Evolutionary conservation across 2,888 invertebrate species (phyloP).

Genomic region (Arrhopalites spinosus): DNA sequence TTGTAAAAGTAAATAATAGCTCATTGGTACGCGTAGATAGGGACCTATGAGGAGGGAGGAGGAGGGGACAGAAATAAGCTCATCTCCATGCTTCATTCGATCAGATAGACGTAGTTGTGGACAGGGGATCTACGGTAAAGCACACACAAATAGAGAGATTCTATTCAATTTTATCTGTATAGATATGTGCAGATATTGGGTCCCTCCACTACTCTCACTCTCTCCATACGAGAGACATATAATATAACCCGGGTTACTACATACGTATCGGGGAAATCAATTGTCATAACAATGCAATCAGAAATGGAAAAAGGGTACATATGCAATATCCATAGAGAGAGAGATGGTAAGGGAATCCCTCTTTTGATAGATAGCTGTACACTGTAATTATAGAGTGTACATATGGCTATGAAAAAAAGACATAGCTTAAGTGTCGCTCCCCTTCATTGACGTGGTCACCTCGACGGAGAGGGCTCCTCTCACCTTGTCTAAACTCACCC

Average conservation of each 20-base stretch:
- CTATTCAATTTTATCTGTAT: neutral
- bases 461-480: conserved; percentile 35
- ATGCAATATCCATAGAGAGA: neutral
- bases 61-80: neutral
- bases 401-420: conserved; percentile 2
- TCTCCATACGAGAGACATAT: no score
- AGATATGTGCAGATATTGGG: neutral
- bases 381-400: no score
- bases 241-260: neutral
- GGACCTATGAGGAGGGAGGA: neutral
- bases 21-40: conserved; percentile 6
- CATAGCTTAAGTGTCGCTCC: conserved; percentile 35
- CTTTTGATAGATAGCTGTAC: neutral
- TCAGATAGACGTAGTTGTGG: conserved; percentile 16
- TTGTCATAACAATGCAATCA: conserved; percentile 36
- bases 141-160: neutral
- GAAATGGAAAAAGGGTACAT: conserved; percentile 30
- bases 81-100: conserved; percentile 22
- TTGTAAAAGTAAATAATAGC: conserved; percentile 1
- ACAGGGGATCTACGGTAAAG: neutral
- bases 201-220: neutral
- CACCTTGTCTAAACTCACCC: conserved; percentile 34
- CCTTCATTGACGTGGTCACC: conserved; percentile 43
- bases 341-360: conserved; percentile 23
- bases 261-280: conserved; percentile 29